These are phyloP conservation scores for Pangasius sanitwongsei DNA, from an alignment of 2,797 vertebrate species.

Conservation along the genomic window DNA sequence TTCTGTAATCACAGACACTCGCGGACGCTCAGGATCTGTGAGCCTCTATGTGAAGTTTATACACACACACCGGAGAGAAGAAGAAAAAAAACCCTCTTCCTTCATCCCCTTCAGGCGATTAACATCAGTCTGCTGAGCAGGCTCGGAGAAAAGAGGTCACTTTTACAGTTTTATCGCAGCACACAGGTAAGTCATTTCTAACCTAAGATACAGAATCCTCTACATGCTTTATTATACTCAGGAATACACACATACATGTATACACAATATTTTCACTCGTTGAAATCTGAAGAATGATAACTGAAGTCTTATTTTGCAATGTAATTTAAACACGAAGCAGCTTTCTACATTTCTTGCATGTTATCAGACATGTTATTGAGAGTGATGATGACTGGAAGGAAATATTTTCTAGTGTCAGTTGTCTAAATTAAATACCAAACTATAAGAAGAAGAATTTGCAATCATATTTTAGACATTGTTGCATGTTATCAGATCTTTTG, in stretches of 20 bases:
- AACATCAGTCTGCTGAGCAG: conserved; percentile 17
- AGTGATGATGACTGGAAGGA: background rate
- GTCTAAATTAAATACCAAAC: background rate
- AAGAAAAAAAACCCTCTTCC: background rate
- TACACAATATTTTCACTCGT: background rate
- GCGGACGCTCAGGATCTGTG: background rate
- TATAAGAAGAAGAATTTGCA: background rate
- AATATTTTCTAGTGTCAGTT: background rate
- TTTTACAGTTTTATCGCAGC: background rate
- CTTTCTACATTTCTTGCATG: conserved; percentile 3
- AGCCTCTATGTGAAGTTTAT: conserved; percentile 15
- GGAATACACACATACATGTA: background rate
- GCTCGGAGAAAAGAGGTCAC: background rate
- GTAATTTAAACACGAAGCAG: background rate
- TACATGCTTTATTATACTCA: background rate
- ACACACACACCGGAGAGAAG: background rate
- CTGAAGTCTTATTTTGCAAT: background rate
- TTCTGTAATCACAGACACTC: conserved; percentile 3
- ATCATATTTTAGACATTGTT: background rate
- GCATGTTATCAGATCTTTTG: background rate
- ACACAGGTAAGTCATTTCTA: conserved; percentile 25
- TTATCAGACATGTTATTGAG: background rate
- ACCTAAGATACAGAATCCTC: background rate
- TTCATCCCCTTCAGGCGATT: background rate
- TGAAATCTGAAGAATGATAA: background rate